phyloP scores from a whole-genome alignment of 2,797 vertebrate genomes.

The Coilia nasus region DNA sequence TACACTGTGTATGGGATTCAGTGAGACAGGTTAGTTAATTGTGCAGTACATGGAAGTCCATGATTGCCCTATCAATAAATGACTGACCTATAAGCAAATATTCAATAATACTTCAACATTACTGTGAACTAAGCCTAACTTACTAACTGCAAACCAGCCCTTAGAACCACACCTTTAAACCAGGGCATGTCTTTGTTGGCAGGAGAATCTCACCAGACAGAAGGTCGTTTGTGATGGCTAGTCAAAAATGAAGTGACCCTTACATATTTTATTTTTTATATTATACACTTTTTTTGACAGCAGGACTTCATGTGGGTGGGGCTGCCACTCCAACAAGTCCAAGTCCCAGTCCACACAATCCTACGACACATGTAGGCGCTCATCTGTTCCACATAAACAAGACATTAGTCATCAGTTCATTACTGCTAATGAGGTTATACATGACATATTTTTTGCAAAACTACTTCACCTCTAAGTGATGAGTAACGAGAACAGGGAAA shows the following conservation, averaged over 20 bases:
- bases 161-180: no score
- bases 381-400: neutral
- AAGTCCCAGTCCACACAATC: neutral
- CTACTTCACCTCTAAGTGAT: no score
- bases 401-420: neutral
- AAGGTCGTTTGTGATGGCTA: neutral
- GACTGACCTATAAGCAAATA: neutral
- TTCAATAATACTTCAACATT: neutral
- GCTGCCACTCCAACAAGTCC: neutral
- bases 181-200: no score
- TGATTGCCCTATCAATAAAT: neutral
- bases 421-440: neutral
- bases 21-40: neutral
- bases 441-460: neutral
- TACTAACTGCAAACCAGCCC: neutral
- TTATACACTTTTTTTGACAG: no score
- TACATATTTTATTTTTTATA: no score
- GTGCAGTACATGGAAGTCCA: neutral
- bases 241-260: neutral
- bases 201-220: no score
- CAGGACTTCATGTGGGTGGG: neutral
- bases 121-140: neutral
- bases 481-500: neutral
- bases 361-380: neutral
- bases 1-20: neutral